Conservation (phyloP, 2,113 vertebrate species). For the Oryzias celebensis region DNA sequence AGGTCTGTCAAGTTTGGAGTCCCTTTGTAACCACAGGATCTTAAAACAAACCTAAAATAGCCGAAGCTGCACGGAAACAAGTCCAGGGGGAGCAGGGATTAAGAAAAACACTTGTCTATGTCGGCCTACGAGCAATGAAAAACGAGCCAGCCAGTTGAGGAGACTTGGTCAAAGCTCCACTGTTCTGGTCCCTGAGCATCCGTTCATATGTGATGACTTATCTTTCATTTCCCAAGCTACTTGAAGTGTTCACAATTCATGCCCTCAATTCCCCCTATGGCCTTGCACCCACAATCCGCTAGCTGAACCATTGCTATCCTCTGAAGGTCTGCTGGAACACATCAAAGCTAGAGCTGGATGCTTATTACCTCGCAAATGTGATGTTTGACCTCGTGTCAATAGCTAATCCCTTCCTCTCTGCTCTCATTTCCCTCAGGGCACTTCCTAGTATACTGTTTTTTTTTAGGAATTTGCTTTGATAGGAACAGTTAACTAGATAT, state of each 20-base stretch:
- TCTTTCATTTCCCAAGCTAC: conserved; percentile 48
- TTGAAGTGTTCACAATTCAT: conserved; percentile 43
- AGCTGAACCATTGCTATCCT: conserved; percentile 54
- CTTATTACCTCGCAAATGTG: conserved; percentile 44
- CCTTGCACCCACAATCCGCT: conserved; percentile 21
- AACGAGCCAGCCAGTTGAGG: conserved; percentile 44
- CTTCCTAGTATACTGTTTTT: conserved; percentile 24
- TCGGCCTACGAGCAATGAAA: conserved; percentile 53
- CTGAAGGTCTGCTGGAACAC: conserved; percentile 52
- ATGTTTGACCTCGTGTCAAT: conserved; percentile 54
- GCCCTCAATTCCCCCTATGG: conserved; percentile 15
- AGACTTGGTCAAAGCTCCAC: conserved; percentile 22
- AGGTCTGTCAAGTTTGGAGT: conserved; percentile 39
- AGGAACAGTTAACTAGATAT: conserved; percentile 24
- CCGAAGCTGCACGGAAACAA: conserved; percentile 43
- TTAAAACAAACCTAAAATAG: conserved; percentile 64
- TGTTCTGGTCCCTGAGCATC: conserved; percentile 30
- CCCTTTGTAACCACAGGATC: conserved; percentile 34
- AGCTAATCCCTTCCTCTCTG: conserved; percentile 36
- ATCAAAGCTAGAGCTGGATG: conserved; percentile 61
- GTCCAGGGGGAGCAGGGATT: conserved; percentile 37
- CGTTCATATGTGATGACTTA: conserved; percentile 37
- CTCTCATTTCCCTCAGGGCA: conserved; percentile 37
- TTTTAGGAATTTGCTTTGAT: conserved; percentile 46
- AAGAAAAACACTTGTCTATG: conserved; percentile 52